These are phyloP conservation scores for Neocrepidodera transversa DNA, from an alignment of 2,888 invertebrate species.

Conservation along the genomic window DNA sequence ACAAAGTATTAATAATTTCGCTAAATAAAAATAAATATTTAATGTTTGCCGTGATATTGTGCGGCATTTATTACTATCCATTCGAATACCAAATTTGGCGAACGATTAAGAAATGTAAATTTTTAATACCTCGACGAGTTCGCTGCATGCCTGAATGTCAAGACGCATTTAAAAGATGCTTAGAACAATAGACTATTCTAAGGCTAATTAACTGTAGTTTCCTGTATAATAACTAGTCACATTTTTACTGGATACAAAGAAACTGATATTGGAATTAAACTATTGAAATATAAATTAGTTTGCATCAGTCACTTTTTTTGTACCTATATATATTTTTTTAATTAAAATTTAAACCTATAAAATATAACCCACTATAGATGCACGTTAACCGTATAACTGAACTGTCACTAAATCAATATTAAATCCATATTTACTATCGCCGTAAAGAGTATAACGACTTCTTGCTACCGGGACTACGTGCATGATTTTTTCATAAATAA, in stretches of 20 bases:
- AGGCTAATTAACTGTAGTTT: constrained; percentile 38
- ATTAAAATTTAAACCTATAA: constrained; percentile 14
- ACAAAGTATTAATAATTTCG: too few relatives aligned
- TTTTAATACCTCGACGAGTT: constrained; percentile 24
- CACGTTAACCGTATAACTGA: constrained; percentile 18
- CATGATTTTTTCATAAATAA: constrained; percentile 30
- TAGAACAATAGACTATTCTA: constrained; percentile 41
- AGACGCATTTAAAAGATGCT: constrained; percentile 33
- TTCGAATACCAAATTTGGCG: constrained; percentile 6
- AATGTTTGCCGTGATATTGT: not conserved
- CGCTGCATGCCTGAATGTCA: constrained; percentile 29
- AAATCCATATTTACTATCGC: constrained; percentile 48
- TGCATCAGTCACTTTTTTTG: too few relatives aligned
- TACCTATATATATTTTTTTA: not conserved
- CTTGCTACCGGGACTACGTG: constrained; percentile 34
- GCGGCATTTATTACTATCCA: not conserved
- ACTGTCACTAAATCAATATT: constrained; percentile 43
- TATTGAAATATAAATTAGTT: too few relatives aligned
- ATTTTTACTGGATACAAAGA: constrained; percentile 33
- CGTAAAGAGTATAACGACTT: constrained; percentile 43
- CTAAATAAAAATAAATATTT: too few relatives aligned
- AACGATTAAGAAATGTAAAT: constrained; percentile 23
- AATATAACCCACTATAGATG: not conserved
- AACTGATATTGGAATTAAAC: too few relatives aligned
- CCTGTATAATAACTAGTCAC: constrained; percentile 37